A percentile compares a stretch with the other conserved stretches of the same genome.
These are phyloP conservation scores for Alfaro cultratus DNA, from an alignment of 2,797 vertebrate species.

Conservation along the genomic window DNA sequence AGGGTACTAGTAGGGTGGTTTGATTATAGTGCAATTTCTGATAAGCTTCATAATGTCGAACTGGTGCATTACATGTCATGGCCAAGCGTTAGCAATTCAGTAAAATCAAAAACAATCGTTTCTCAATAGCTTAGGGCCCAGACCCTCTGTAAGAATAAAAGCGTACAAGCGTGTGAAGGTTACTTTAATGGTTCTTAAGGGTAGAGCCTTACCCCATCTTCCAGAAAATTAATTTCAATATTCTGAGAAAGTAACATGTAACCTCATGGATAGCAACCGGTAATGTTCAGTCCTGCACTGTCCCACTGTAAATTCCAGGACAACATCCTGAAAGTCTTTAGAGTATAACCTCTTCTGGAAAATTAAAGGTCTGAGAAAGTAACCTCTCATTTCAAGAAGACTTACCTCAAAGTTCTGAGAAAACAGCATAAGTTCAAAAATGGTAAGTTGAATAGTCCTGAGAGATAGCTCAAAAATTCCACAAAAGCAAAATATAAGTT, in stretches of 20 bases:
- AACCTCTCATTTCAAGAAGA: neutral
- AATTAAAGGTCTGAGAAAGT: neutral
- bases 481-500: neutral
- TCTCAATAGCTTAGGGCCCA: no score
- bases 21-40: no score
- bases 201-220: neutral
- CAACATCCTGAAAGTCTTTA: neutral
- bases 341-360: neutral
- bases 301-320: neutral
- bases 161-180: neutral
- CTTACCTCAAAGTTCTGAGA: neutral
- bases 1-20: no score
- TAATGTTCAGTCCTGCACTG: neutral
- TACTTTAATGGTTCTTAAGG: neutral
- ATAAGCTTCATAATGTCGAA: no score
- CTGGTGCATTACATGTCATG: no score
- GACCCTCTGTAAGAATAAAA: neutral
- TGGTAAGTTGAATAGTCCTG: neutral
- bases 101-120: no score
- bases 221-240: neutral
- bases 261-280: neutral
- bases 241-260: neutral
- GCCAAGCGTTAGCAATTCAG: no score
- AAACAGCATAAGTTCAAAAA: neutral
- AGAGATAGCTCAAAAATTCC: neutral